Evolutionary conservation across 92 coral and sea anemone species (phyloP), one percentile per base, ranked within the genome.

Genomic region (Blastomussa wellsi): DNA sequence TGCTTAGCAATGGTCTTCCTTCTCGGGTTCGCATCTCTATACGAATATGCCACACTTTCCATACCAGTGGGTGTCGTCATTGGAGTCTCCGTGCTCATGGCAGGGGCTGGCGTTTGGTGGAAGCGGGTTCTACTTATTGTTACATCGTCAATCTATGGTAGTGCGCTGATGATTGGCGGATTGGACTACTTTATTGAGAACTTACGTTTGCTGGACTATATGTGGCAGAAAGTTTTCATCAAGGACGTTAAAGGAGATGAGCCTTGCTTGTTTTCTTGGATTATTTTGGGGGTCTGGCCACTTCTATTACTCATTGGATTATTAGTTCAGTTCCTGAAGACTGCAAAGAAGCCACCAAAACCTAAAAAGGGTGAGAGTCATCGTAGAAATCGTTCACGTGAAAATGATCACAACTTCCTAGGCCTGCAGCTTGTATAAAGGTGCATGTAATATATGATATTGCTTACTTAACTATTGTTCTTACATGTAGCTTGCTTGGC

Each of bases 81-180:
- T 33, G 90, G 95, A 13, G 87, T 91, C 67, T 79, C 93, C 7
- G 92, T 96, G 42, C 35, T 90, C 29, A 76, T 96, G 81, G 99
- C 99, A 20, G 95, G 99, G 48, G 92, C 85, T 8, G 76, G 93
- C 1, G 92, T 96, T 11, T 96, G 99, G 99, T 96, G 99, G 99
- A 96, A 96, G 71, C 90, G 98, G 24, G 90, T 89, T 7, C 85
- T 94, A 48, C 79, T 94, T 1, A 94, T 96, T 11, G 51, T 96
- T 36, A 79, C 94, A 17, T 84, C 97, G 10, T 86, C 96, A 26
- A 84, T 94, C 32, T 89, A 90, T 88, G 99, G 99, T 31, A 95
- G 94, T 13, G 94, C 91, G 7, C 81, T 96, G 39, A 80, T 96
- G 49, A 82, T 82, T 74, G 91, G 93, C 0, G 96, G 94, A 22